Base-by-base conservation (phyloP, 2,113 vertebrate genomes). In the Rhea americana region DNA sequence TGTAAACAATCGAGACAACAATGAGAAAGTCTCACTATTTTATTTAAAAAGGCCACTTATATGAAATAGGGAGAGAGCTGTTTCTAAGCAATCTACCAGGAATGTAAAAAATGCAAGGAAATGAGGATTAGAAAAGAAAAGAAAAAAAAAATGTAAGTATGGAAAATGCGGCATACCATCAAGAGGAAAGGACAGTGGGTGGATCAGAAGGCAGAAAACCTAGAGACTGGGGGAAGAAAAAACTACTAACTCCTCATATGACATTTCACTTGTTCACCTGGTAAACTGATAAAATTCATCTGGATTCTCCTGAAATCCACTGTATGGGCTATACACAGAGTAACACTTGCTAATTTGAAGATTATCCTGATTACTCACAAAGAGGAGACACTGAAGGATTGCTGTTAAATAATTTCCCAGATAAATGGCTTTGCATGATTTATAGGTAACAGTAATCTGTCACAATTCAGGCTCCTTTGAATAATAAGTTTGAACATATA, bases 91-190 rank as follows among this genome's bases (percentile, higher is more conserved):
- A 67, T 15, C 6, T 76, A 62, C 35, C 9, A 48, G n/a, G 8
- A 58, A 76, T 19, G 5, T 28, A 82, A 66, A 67, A 74, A 63
- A 43, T 9, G 2, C 13, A 50, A 73, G 8, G 67, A 65, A 86
- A 81, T 20, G 2, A 5, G 7, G n/a, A 61, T 55, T 47, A 19
- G 3, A 12, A 53, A 62, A 55, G 35, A 24, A 16, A 1, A 12
- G n/a, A n/a, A 39, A 5, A 25, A 50, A 59, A 5, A 0, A 4
- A 32, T 11, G 5, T 2, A 89, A 61, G 5, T 24, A 56, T 4
- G 70, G 32, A 37, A 43, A 70, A 73, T 68, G 11, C 11, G 39
- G 2, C 5, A 21, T 3, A 0, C 2, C 30, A n/a, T 22, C 7
- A 74, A 70, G 32, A 87, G 45, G 22, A 83, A 25, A 25, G 14